phyloP scores from a whole-genome alignment of 2,888 invertebrate species.

The Sesia apiformis region DNA sequence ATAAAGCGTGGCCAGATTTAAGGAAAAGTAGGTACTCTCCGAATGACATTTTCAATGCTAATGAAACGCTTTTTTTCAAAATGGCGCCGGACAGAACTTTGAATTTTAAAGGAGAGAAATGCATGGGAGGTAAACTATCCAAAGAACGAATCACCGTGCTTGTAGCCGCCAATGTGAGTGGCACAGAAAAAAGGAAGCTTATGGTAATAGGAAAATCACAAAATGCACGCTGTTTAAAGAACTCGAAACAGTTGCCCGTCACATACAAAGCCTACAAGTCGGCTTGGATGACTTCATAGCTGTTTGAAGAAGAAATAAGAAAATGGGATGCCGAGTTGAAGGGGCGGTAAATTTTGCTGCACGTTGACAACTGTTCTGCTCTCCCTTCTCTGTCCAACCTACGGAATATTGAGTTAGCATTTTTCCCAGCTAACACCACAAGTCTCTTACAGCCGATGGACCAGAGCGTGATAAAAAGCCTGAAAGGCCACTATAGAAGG shows the following conservation, averaged over 20 bases:
- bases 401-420: constrained; percentile 10
- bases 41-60: constrained; percentile 8
- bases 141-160: too few species aligned
- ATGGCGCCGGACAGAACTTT: constrained; percentile 20
- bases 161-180: too few species aligned
- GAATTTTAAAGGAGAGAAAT: constrained; percentile 13
- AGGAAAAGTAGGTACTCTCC: constrained; percentile 13
- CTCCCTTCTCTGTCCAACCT: constrained; percentile 15
- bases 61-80: constrained; percentile 24
- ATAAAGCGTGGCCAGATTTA: constrained; percentile 17
- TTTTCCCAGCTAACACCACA: too few species aligned
- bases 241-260: constrained; percentile 5
- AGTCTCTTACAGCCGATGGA: too few species aligned
- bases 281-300: constrained; percentile 20
- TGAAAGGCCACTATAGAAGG: too few species aligned
- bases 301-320: constrained; percentile 17
- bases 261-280: constrained; percentile 19
- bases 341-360: constrained; percentile 19
- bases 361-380: constrained; percentile 22
- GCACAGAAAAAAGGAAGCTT: too few species aligned
- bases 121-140: too few species aligned
- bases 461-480: too few species aligned
- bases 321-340: constrained; percentile 18
- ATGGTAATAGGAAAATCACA: constrained; percentile 12
- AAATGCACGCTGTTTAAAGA: constrained; percentile 28